Conservation (phyloP, 2,797 vertebrate species). For the Phoxinus dragarum region DNA sequence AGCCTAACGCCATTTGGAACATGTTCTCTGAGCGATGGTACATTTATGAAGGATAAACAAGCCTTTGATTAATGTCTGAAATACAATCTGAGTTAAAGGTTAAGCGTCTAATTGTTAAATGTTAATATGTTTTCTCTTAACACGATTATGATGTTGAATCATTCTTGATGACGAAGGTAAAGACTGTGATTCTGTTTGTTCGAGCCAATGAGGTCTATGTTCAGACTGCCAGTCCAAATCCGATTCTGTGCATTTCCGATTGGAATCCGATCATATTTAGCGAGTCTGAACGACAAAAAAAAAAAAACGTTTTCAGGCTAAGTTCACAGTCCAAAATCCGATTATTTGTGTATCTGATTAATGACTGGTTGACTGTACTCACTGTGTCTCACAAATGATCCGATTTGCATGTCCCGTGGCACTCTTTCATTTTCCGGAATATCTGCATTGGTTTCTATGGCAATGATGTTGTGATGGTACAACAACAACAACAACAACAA, state of each 20-base stretch:
- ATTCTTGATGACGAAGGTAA: not conserved
- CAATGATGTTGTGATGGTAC: not conserved
- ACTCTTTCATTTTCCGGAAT: not conserved
- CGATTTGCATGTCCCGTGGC: not conserved
- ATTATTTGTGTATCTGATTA: not conserved
- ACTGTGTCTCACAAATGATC: not conserved
- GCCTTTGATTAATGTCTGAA: slow-evolving; percentile 14
- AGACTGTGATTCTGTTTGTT: not conserved
- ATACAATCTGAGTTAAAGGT: not conserved
- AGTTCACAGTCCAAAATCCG: not conserved
- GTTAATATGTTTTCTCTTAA: not conserved
- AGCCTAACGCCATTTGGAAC: not conserved
- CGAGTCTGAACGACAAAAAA: no score
- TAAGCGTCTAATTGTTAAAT: slow-evolving; percentile 7
- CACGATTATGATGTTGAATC: not conserved
- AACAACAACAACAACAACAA: not conserved
- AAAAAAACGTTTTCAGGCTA: not conserved
- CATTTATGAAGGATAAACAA: slow-evolving; percentile 13
- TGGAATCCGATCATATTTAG: not conserved
- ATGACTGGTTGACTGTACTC: not conserved
- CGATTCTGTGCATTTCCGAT: not conserved
- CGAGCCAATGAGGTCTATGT: not conserved
- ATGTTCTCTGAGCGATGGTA: not conserved
- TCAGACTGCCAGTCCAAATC: not conserved
- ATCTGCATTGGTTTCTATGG: not conserved